phyloP scores from a whole-genome alignment of 2,888 invertebrate species.

The Nezara viridula region DNA sequence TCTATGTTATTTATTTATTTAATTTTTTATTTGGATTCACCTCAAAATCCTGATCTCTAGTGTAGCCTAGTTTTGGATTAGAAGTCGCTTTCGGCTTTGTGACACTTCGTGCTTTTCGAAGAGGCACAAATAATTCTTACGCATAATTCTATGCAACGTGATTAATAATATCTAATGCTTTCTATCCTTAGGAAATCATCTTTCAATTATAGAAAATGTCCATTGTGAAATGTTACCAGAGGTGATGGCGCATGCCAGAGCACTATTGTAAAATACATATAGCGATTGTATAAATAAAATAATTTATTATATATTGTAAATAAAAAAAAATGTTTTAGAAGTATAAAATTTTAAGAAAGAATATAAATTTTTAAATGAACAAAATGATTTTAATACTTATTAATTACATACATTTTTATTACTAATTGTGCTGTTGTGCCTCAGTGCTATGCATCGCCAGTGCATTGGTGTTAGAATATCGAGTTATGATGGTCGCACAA shows the following conservation, averaged over 20 bases:
- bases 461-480: conserved; percentile 55
- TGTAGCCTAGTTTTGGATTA: conserved; percentile 41
- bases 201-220: conserved; percentile 52
- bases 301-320: conserved; percentile 50
- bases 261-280: conserved; percentile 52
- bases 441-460: conserved; percentile 49
- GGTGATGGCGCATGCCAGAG: conserved; percentile 41
- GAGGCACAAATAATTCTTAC: conserved; percentile 19
- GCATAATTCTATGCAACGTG: conserved; percentile 51
- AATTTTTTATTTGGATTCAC: background rate
- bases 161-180: conserved; percentile 54
- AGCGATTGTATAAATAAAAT: conserved; percentile 3
- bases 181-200: conserved; percentile 52
- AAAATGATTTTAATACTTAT: conserved; percentile 54
- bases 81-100: conserved; percentile 14
- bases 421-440: conserved; percentile 58
- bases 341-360: conserved; percentile 53
- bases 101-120: conserved; percentile 27
- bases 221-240: conserved; percentile 55
- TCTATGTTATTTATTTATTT: background rate
- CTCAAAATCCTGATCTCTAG: conserved; percentile 31
- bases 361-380: conserved; percentile 56
- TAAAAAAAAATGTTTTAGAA: conserved; percentile 48
- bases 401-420: conserved; percentile 51
- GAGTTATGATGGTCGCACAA: conserved; percentile 35